Conservation (phyloP, 2,113 vertebrate species). For the Neogale vison region DNA sequence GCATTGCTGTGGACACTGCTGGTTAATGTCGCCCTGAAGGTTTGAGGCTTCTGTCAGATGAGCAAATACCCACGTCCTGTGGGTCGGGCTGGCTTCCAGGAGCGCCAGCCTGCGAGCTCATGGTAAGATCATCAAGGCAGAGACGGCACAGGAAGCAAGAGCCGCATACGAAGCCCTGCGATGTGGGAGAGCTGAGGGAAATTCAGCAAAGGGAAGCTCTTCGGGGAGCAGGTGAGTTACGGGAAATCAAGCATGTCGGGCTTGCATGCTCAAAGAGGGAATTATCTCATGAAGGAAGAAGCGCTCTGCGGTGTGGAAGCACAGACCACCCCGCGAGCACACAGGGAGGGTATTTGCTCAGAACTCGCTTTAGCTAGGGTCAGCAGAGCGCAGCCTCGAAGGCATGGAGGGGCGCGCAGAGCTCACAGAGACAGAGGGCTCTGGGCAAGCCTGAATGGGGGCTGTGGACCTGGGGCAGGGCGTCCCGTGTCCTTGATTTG, state of each 20-base stretch:
- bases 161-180: not conserved
- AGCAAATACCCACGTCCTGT: not conserved
- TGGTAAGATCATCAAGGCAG: not conserved
- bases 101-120: not conserved
- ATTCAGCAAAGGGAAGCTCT: not conserved
- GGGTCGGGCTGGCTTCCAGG: not conserved
- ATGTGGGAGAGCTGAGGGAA: not conserved
- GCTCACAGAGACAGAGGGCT: not conserved
- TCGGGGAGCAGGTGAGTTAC: not conserved
- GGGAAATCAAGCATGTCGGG: not conserved
- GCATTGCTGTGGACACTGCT: not conserved
- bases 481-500: not conserved
- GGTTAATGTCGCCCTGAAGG: fast-evolving
- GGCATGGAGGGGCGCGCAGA: not conserved
- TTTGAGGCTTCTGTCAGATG: not conserved
- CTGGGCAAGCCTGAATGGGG: not conserved
- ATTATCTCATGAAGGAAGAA: not conserved
- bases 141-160: not conserved
- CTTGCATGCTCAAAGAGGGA: not conserved
- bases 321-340: not conserved
- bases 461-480: fast-evolving
- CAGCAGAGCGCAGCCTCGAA: not conserved
- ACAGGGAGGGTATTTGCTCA: not conserved
- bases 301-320: not conserved
- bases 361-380: not conserved